A percentile compares a stretch with the other conserved stretches of the same genome.
Evolutionary conservation across 2,113 vertebrate genomes (phyloP).

Genomic region (Anolis sagrei): DNA sequence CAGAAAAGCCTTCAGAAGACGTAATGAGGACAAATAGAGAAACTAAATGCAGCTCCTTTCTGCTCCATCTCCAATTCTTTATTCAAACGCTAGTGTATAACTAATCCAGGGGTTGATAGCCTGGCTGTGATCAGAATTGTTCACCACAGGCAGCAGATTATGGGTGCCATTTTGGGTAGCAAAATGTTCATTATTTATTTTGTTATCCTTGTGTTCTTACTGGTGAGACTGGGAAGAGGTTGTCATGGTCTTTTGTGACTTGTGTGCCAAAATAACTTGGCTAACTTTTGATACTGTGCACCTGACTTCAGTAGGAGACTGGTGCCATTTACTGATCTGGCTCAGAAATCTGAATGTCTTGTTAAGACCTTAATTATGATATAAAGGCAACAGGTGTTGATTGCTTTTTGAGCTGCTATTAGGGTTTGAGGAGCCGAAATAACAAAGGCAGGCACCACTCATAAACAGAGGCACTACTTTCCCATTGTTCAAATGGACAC

Average conservation of each 20-base stretch:
- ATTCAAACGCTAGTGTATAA: neutral
- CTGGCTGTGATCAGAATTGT: neutral
- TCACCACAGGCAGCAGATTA: neutral
- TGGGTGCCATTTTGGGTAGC: neutral
- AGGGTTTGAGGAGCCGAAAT: neutral
- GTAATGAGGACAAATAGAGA: conserved; percentile 28
- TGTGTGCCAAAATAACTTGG: neutral
- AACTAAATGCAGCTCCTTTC: neutral
- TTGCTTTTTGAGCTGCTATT: neutral
- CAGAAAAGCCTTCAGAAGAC: conserved; percentile 32
- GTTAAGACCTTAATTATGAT: neutral
- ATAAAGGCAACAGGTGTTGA: neutral
- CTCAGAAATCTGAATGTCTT: neutral
- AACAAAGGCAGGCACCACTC: no score
- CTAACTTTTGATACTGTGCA: neutral
- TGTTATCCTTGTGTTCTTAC: neutral
- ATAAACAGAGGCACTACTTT: neutral
- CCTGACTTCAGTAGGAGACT: neutral
- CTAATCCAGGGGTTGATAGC: neutral
- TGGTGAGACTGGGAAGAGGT: neutral
- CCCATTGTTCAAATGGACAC: neutral
- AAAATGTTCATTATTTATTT: neutral
- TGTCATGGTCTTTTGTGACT: neutral
- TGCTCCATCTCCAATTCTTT: neutral
- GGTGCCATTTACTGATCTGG: neutral